Evolutionary conservation across 2,113 vertebrate genomes (phyloP), one percentile per base, ranked within the genome.

Genomic region (Protobothrops mucrosquamatus): DNA sequence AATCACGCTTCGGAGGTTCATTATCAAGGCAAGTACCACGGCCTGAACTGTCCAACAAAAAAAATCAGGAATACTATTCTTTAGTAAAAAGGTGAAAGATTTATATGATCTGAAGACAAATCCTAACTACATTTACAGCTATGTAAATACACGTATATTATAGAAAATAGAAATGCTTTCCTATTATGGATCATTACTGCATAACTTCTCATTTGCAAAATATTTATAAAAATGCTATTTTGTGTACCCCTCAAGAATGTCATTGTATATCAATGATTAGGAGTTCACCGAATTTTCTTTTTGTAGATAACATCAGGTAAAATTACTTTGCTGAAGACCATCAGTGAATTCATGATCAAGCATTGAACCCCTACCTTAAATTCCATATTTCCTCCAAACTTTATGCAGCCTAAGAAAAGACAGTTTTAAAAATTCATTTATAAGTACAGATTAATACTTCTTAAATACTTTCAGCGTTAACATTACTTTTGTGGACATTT

Each of bases 1-100:
- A 99, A 98, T 99, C 99, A 98, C 98, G 98, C 98, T 99, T 99
- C 98, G 99, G 98, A 98, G 99, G 99, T 98, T 99, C 99, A 98
- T 99, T 99, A 98, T 99, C 99, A 98, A 99, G 99, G 98, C 99
- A 99, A 98, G 99, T 99, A 97, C 99, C 99, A 98, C 99, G 99
- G 98, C 99, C 99, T 98, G 99, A 99, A 99, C 99, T 99, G 99
- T 99, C 98, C 98, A 98, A 99, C 98, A 99, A 98, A 97, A 97
- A 94, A 95, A 97, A 97, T 98, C 97, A 98, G 97, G 97, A 96
- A 96, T 94, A 96, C 95, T 97, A 93, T 96, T 96, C 94, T 95
- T 93, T 95, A 93, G 64, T 96, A 24, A 81, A 81, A 43, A 81
- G 18, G 34, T 81, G 18, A 81, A 43, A 81, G 34, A 81, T 81